Evolutionary conservation across 2,888 invertebrate genomes (phyloP).

Genomic region (Diarsia brunnea): DNA sequence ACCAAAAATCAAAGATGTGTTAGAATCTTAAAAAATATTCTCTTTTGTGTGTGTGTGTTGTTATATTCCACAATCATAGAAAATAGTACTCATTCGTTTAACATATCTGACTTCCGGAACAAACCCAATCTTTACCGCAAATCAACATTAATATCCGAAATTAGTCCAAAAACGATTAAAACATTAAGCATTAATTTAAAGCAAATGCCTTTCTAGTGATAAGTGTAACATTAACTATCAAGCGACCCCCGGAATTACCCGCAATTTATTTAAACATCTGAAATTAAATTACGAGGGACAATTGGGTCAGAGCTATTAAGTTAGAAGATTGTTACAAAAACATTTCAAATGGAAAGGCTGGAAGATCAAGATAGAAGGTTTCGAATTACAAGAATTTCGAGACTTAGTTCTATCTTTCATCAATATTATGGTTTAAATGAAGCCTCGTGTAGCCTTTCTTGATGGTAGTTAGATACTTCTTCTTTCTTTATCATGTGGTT

Average conservation of each 20-base stretch:
- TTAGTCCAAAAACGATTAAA: slow-evolving; percentile 49
- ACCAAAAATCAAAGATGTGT: neutral
- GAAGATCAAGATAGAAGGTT: slow-evolving; percentile 36
- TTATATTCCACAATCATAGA: neutral
- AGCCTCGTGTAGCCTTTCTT: neutral
- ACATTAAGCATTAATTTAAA: slow-evolving; percentile 44
- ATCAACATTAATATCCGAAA: slow-evolving; percentile 33
- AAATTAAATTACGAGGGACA: slow-evolving; percentile 71
- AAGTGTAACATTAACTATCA: slow-evolving; percentile 64
- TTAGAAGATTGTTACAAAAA: slow-evolving; percentile 67
- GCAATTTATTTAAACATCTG: slow-evolving; percentile 70
- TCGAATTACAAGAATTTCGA: slow-evolving; percentile 38
- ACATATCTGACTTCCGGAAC: slow-evolving; percentile 5
- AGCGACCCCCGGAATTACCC: slow-evolving; percentile 59
- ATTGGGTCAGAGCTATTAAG: slow-evolving; percentile 66
- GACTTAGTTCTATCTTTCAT: neutral
- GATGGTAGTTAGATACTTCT: neutral
- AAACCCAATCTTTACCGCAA: neutral
- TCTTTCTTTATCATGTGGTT: too few relatives aligned
- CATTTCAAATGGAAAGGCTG: slow-evolving; percentile 53
- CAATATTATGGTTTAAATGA: slow-evolving; percentile 9
- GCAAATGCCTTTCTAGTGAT: slow-evolving; percentile 47
- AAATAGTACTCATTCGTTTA: neutral
- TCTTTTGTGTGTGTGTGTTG: too few relatives aligned
- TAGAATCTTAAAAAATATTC: neutral